A percentile compares a stretch with the other conserved stretches of the same genome.
phyloP scores from a whole-genome alignment of 2,888 invertebrate genomes.

The Scelioninae gen. 1 region DNA sequence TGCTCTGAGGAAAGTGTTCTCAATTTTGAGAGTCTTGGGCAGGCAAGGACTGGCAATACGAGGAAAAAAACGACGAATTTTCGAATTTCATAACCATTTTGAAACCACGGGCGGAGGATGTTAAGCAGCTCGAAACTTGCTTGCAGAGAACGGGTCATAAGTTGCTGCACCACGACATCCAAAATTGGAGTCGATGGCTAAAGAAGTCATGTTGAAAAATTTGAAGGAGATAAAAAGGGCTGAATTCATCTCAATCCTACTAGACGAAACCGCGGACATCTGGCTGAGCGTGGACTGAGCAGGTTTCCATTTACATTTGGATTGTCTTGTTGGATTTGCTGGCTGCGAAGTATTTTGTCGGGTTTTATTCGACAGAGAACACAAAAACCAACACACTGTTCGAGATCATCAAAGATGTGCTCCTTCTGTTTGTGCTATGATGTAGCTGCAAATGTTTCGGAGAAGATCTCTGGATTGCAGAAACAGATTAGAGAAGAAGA shows the following conservation, averaged over 20 bases:
- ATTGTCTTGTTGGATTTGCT: too few relatives aligned
- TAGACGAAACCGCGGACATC: too few relatives aligned
- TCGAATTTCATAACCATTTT: slow-evolving; percentile 56
- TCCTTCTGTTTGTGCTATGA: too few relatives aligned
- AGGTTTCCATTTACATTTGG: too few relatives aligned
- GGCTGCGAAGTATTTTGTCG: too few relatives aligned
- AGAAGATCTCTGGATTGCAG: too few relatives aligned
- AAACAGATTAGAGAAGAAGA: too few relatives aligned
- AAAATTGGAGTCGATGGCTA: slow-evolving; percentile 54
- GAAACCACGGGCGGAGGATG: slow-evolving; percentile 60
- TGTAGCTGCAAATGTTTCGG: too few relatives aligned
- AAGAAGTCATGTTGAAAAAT: slow-evolving; percentile 24
- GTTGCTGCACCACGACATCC: slow-evolving; percentile 64
- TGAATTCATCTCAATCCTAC: background rate
- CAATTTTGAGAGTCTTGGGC: slow-evolving; percentile 67
- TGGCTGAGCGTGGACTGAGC: too few relatives aligned
- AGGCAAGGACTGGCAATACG: slow-evolving; percentile 71
- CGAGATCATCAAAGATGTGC: too few relatives aligned
- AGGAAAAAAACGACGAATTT: slow-evolving; percentile 66
- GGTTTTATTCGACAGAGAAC: too few relatives aligned
- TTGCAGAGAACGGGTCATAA: slow-evolving; percentile 58
- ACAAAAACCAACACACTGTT: too few relatives aligned
- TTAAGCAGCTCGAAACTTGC: slow-evolving; percentile 55
- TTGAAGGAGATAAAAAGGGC: background rate
- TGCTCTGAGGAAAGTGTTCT: slow-evolving; percentile 66